Conservation (phyloP, 2,797 vertebrate genomes). For the Hypotaenidia okinawae region DNA sequence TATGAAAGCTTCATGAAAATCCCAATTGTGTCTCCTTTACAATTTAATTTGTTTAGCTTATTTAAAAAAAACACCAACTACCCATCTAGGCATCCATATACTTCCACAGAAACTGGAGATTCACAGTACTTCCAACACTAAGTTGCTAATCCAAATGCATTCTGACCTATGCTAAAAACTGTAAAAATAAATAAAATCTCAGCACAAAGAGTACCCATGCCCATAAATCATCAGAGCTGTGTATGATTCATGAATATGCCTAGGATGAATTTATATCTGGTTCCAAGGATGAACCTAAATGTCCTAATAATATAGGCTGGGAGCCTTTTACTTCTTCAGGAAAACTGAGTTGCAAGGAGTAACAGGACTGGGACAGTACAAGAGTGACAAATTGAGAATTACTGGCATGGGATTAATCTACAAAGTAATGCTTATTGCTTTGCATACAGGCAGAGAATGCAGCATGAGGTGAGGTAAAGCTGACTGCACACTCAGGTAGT, state of each 20-base stretch:
- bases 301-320: not conserved
- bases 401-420: too few species aligned
- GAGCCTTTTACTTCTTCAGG: not conserved
- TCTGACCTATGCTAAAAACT: not conserved
- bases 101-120: not conserved
- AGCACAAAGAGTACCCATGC: not conserved
- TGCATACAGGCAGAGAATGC: not conserved
- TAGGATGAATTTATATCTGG: not conserved
- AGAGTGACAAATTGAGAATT: not conserved
- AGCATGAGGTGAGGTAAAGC: not conserved
- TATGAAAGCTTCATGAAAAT: not conserved
- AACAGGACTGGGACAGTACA: fast-evolving
- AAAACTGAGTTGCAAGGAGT: not conserved
- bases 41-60: not conserved
- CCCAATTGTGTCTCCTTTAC: not conserved
- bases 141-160: not conserved
- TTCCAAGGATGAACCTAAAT: not conserved
- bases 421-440: not conserved
- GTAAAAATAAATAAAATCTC: not conserved
- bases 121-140: not conserved
- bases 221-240: not conserved
- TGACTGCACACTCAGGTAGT: not conserved
- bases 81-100: not conserved
- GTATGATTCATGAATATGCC: not conserved
- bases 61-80: not conserved